phyloP scores from a whole-genome alignment of 2,888 invertebrate species.

The Mechanitis mazaeus region DNA sequence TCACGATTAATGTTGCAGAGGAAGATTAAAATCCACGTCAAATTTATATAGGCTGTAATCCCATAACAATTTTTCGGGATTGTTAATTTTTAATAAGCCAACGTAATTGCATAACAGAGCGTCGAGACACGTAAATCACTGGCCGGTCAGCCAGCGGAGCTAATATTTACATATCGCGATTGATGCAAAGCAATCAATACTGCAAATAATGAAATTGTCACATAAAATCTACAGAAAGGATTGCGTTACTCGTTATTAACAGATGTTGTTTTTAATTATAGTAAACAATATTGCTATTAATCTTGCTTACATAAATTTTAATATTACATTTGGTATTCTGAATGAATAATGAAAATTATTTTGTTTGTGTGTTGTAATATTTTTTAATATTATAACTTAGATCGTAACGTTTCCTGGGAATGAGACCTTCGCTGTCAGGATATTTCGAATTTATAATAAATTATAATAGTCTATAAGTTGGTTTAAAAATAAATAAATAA shows the following conservation, averaged over 20 bases:
- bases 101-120: constrained; percentile 69
- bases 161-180: constrained; percentile 76
- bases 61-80: constrained; percentile 23
- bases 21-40: constrained; percentile 20
- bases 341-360: not conserved
- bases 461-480: no score
- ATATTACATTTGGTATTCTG: constrained; percentile 17
- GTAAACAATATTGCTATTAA: constrained; percentile 30
- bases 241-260: constrained; percentile 42
- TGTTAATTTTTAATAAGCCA: constrained; percentile 71
- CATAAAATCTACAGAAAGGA: constrained; percentile 63
- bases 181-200: constrained; percentile 74
- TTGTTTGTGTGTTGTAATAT: not conserved
- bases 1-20: constrained; percentile 22
- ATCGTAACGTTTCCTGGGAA: no score
- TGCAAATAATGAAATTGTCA: constrained; percentile 72
- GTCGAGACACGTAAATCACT: constrained; percentile 65
- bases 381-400: no score
- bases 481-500: no score
- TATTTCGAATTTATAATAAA: no score
- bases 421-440: no score
- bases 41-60: constrained; percentile 21
- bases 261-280: constrained; percentile 37
- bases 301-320: constrained; percentile 20
- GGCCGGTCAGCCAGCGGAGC: constrained; percentile 58